Evolutionary conservation across 2,888 invertebrate genomes (phyloP), one percentile per base, ranked within the genome.

Genomic region (Tethea ocularis): DNA sequence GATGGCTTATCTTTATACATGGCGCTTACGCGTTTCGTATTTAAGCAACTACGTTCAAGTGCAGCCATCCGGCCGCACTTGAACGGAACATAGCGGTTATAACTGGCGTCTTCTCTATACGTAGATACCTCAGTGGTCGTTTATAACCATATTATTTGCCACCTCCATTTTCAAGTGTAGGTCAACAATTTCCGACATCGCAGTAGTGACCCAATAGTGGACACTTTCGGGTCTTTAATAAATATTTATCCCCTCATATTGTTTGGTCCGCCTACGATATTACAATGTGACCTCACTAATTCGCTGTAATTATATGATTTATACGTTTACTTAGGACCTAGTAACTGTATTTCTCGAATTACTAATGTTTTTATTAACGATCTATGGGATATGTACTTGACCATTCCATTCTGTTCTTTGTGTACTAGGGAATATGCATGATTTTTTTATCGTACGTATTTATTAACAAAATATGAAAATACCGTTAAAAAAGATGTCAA

Each of bases 241-340:
- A 91, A 91, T 91, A 91, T 91, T 91, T 90, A 91, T 91, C 83
- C 86, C 70, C 82, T 82, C 87, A 87, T 88, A 90, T 88, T 88
- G 90, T 89, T 84, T 73, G 80, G 65, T 70, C 26, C 61, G 60
- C 72, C 77, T 64, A 72, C 74, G 67, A 79, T 82, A 87, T 86
- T 86, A 86, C 74, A 68, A 74, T 74, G 69, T 62, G 59, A 67
- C 66, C 66, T 61, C 54, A 71, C 71, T 84, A 84, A 84, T 84
- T 81, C 71, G 63, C 68, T 68, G 75, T 88, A 89, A 90, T 90
- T 89, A 83, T 80, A 83, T 86, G 82, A 89, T 89, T 87, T 86
- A 89, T 85, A 80, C 61, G 87, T 89, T 89, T 86, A 71, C 77
- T 88, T 87, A 87, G 90, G 89, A 83, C 78, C n/a, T 38, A 6